Evolutionary conservation across 2,888 invertebrate genomes (phyloP).

Genomic region (Eurytoma californica): DNA sequence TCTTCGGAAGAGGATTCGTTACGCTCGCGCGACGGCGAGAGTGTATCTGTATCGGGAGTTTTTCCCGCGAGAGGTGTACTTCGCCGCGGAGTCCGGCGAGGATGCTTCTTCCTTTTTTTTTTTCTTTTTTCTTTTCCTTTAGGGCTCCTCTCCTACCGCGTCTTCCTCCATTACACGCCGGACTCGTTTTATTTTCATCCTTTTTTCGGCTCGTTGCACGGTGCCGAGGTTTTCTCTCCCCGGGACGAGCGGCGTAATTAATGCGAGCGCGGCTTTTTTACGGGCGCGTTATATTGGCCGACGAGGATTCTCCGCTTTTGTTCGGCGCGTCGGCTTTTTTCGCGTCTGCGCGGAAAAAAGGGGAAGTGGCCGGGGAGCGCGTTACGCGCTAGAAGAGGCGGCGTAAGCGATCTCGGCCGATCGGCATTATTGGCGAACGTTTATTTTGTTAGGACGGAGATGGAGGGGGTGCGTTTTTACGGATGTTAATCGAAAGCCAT

Average conservation of each 20-base stretch:
- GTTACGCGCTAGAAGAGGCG: too few relatives aligned
- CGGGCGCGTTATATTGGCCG: background rate
- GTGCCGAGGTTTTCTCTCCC: slow-evolving; percentile 1
- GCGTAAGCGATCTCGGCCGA: too few relatives aligned
- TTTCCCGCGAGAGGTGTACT: background rate
- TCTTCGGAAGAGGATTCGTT: slow-evolving; percentile 1
- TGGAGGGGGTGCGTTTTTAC: too few relatives aligned
- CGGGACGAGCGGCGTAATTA: background rate
- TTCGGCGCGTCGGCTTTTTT: background rate
- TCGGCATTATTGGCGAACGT: too few relatives aligned
- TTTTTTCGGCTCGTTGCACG: background rate
- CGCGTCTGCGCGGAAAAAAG: background rate
- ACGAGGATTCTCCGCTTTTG: background rate
- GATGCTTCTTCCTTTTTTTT: too few relatives aligned
- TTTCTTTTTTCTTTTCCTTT: background rate
- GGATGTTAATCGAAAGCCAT: too few relatives aligned
- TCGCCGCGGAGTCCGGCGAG: background rate
- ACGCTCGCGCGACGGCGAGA: background rate
- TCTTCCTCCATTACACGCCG: slow-evolving; percentile 1
- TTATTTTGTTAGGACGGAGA: too few relatives aligned
- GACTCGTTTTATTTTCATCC: background rate
- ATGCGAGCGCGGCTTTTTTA: background rate
- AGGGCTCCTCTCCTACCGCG: background rate
- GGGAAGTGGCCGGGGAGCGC: background rate
- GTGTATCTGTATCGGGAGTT: slow-evolving; percentile 1